Conservation (phyloP, 1,140 invertebrate genomes). For the Drosophila azteca region DNA sequence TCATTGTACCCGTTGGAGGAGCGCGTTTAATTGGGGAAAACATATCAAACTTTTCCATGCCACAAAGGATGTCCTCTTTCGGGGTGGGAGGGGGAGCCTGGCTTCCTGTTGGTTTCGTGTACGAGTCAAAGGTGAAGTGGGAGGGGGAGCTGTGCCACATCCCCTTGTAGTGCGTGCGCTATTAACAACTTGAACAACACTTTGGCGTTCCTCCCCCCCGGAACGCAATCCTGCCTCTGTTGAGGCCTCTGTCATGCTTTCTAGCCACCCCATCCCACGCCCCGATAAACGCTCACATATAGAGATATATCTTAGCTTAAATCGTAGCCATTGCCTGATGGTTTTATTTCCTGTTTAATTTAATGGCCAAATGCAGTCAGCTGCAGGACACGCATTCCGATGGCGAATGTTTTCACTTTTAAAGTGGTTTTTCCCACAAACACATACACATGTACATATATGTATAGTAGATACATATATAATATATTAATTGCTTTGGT, state of each 20-base stretch:
- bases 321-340: not conserved
- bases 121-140: too few species aligned
- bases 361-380: not conserved
- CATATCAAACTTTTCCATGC: conserved; percentile 12
- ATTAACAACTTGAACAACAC: conserved; percentile 79
- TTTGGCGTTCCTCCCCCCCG: conserved; percentile 70
- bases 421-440: not conserved
- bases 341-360: not conserved
- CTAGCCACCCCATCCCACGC: too few species aligned
- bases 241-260: conserved; percentile 14
- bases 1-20: too few species aligned
- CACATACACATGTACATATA: not conserved
- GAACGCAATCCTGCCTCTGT: conserved; percentile 33
- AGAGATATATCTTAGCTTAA: too few species aligned
- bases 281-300: too few species aligned
- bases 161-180: conserved; percentile 28
- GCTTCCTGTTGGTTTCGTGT: not conserved
- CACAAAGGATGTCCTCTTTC: conserved; percentile 1
- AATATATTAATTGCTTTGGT: conserved; percentile 30
- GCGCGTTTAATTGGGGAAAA: not conserved
- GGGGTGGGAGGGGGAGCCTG: too few species aligned
- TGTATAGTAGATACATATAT: not conserved
- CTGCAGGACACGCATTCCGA: not conserved
- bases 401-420: conserved; percentile 11
- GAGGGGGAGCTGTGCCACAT: not conserved